Base-by-base conservation (phyloP, 1,140 invertebrate genomes). In the Drosophila melanogaster region DNA sequence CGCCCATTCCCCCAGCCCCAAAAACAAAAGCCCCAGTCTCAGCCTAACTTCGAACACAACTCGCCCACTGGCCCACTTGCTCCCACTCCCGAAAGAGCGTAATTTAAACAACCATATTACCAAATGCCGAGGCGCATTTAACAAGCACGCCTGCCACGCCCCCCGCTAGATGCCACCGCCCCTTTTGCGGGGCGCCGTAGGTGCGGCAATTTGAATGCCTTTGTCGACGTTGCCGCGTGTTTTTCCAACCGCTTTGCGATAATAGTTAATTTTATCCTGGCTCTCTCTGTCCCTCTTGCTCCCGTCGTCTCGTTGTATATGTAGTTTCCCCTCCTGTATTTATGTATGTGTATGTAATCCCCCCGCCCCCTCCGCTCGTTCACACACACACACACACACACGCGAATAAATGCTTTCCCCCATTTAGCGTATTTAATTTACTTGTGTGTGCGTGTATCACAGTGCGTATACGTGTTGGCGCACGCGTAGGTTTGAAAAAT, bases 211-310 rank as follows among this genome's bases (percentile, higher is more conserved):
- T 85, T 87, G 78, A 87, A 87, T 85, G 57, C 83, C 76, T 67
- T 72, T 73, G 70, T 73, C 54, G 69, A 71, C 79, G 64, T 76
- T 46, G 78, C 57, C 73, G 84, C 79, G 67, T 83, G 84, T 86
- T 86, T 87, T 86, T 77, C 79, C 84, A 89, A 79, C 83, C 84
- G 79, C 84, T 89, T 86, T 84, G 84, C 84, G 83, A 89, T 86
- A 84, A 83, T 86, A 86, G 84, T 86, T 86, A 89, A 86, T 89
- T 89, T 89, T 90, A 73, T 79, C 66, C 64, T 71, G 26, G 64
- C 14, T 22, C 73, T 17, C 73, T 59, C 57, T 37, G 47, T 26
- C 55, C 41, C 64, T 6, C 24, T 60, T 17, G 40, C 55, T 72
- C 69, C 69, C 24, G 66, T 26, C n/a, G 14, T 11, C 43, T 44